Evolutionary conservation across 2,888 invertebrate species (phyloP).

Genomic region (Microctonus brassicae): DNA sequence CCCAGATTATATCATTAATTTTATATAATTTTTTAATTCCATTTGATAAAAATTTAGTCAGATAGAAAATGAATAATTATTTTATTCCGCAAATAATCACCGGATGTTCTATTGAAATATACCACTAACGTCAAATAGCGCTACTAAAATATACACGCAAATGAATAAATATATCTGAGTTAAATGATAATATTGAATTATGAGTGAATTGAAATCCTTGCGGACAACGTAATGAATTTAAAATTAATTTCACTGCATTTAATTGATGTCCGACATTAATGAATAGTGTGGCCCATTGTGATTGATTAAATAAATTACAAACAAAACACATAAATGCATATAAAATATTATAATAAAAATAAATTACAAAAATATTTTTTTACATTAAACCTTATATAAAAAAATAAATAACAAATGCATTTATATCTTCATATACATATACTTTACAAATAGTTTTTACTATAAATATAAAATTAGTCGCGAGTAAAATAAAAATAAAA

Average conservation of each 20-base stretch:
- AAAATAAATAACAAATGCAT: background rate
- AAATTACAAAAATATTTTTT: too few relatives aligned
- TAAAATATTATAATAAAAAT: background rate
- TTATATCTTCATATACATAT: background rate
- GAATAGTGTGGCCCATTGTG: background rate
- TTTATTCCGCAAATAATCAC: background rate
- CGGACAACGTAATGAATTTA: background rate
- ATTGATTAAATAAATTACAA: too few relatives aligned
- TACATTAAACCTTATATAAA: too few relatives aligned
- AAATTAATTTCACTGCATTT: background rate
- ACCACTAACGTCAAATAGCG: background rate
- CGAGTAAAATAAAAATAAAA: conserved; percentile 1
- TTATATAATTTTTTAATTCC: background rate
- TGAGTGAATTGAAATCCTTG: background rate
- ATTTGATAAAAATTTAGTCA: too few relatives aligned
- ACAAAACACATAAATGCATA: background rate
- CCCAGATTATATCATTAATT: background rate
- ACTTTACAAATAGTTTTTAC: background rate
- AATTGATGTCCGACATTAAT: background rate
- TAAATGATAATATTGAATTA: background rate
- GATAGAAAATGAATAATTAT: background rate
- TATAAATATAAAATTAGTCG: conserved; percentile 5
- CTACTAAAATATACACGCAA: background rate
- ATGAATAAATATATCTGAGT: background rate
- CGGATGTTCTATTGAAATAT: background rate